Percentiles rank a stretch among this genome's conserved stretches.
phyloP scores from a whole-genome alignment of 2,888 invertebrate species.

The Taenaris catops region DNA sequence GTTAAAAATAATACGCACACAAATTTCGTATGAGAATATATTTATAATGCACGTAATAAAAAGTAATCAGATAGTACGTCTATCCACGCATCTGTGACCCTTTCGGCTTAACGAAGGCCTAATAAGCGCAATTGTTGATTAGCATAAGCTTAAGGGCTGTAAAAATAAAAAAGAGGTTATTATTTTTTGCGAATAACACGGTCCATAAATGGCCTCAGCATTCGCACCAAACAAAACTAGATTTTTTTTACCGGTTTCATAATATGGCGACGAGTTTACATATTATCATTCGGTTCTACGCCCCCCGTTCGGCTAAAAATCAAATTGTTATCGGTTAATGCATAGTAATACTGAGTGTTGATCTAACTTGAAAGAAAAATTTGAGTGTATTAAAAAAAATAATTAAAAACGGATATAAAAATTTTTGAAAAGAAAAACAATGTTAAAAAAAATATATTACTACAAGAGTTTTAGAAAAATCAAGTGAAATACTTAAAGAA shows the following conservation, averaged over 20 bases:
- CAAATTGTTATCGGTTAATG: conserved; percentile 45
- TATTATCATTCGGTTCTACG: conserved; percentile 63
- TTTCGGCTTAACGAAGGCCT: conserved; percentile 35
- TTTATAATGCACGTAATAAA: conserved; percentile 20
- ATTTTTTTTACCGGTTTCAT: conserved; percentile 62
- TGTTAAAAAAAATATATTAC: conserved; percentile 11
- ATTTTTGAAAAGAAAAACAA: conserved; percentile 4
- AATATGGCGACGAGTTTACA: conserved; percentile 52
- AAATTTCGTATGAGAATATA: conserved; percentile 4
- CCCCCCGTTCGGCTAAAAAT: conserved; percentile 77
- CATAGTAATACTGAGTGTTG: too few relatives aligned
- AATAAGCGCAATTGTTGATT: conserved; percentile 51
- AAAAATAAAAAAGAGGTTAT: conserved; percentile 48
- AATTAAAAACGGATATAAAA: conserved; percentile 9
- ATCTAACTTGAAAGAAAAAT: too few relatives aligned
- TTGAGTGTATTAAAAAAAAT: conserved; percentile 12
- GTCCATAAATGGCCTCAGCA: conserved; percentile 44
- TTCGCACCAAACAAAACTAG: conserved; percentile 47
- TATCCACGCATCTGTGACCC: conserved; percentile 49
- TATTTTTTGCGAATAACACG: conserved; percentile 39
- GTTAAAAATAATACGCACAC: conserved; percentile 21
- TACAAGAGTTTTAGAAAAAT: conserved; percentile 3
- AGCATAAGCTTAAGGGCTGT: conserved; percentile 57
- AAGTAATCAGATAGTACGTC: conserved; percentile 40
- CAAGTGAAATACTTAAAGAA: conserved; percentile 14